Conservation (phyloP, 2,888 invertebrate genomes). For the Chrysotoxum bicinctum region DNA sequence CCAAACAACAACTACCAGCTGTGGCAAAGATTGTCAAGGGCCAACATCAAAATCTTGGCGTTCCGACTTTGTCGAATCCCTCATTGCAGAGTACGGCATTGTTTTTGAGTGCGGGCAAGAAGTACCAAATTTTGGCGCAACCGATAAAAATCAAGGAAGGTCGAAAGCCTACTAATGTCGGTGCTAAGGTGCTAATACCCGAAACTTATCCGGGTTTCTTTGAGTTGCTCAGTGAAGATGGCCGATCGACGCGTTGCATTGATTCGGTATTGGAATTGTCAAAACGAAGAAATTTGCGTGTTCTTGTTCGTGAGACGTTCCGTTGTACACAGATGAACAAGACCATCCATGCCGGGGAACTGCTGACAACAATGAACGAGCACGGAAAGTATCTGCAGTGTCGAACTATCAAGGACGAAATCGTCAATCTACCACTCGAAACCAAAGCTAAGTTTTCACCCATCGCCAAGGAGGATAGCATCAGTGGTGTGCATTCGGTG, state of each 20-base stretch:
- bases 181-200: slow-evolving; percentile 92
- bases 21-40: slow-evolving; percentile 96
- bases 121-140: slow-evolving; percentile 93
- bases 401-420: slow-evolving; percentile 92
- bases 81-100: slow-evolving; percentile 93
- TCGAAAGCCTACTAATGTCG: slow-evolving; percentile 89
- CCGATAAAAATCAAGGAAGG: slow-evolving; percentile 95
- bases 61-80: slow-evolving; percentile 92
- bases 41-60: slow-evolving; percentile 95
- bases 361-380: slow-evolving; percentile 88
- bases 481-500: slow-evolving; percentile 96
- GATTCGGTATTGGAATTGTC: slow-evolving; percentile 93
- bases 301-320: slow-evolving; percentile 81
- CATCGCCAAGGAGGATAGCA: slow-evolving; percentile 95
- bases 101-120: slow-evolving; percentile 91
- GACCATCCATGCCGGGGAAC: slow-evolving; percentile 91
- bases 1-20: slow-evolving; percentile 89
- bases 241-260: slow-evolving; percentile 93
- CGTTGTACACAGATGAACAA: slow-evolving; percentile 81
- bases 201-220: slow-evolving; percentile 96
- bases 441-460: slow-evolving; percentile 96
- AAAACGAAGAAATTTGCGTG: slow-evolving; percentile 84
- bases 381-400: slow-evolving; percentile 93
- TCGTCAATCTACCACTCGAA: slow-evolving; percentile 91
- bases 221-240: slow-evolving; percentile 96